phyloP scores from a whole-genome alignment of 1,140 invertebrate genomes.

The Nephotettix cincticeps region DNA sequence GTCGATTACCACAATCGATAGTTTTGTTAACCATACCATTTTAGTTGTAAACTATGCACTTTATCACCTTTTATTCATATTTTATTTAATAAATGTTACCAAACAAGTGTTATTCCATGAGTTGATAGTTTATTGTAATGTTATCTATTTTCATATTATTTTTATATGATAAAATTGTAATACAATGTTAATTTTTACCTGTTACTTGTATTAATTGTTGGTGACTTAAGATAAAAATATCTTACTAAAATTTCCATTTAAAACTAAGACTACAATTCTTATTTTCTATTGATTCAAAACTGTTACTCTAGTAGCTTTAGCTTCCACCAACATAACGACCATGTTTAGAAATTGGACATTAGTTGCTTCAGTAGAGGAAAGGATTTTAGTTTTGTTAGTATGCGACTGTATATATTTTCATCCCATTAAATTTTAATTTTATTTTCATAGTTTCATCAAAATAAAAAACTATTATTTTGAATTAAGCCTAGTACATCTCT shows the following conservation, averaged over 20 bases:
- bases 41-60: neutral
- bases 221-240: too few relatives aligned
- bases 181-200: neutral
- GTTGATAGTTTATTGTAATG: neutral
- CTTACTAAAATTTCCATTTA: too few relatives aligned
- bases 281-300: too few relatives aligned
- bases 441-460: too few relatives aligned
- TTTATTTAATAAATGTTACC: constrained; percentile 1
- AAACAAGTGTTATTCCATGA: neutral
- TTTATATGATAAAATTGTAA: constrained; percentile 1
- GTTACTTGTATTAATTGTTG: too few relatives aligned
- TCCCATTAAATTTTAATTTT: neutral
- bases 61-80: neutral
- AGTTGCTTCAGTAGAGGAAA: neutral
- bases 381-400: neutral
- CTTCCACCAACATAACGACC: too few relatives aligned
- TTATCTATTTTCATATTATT: constrained; percentile 7
- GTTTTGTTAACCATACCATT: neutral
- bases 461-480: too few relatives aligned
- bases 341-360: constrained; percentile 1
- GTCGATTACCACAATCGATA: neutral
- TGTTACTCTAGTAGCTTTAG: too few relatives aligned
- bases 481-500: too few relatives aligned
- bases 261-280: too few relatives aligned
- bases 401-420: neutral